phyloP scores from a whole-genome alignment of 2,113 vertebrate genomes.

The Castor canadensis region DNA sequence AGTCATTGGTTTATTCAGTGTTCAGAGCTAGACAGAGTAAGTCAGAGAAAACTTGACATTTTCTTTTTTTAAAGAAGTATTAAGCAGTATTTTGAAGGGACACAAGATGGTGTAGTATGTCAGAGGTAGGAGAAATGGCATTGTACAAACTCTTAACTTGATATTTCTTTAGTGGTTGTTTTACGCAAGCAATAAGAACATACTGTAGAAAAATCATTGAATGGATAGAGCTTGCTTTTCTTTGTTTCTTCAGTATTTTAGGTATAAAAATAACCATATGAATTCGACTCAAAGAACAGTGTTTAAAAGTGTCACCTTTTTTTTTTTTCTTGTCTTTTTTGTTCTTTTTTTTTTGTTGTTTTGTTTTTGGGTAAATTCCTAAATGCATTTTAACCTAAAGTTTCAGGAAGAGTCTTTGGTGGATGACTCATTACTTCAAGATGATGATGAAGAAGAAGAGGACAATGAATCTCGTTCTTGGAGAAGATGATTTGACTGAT shows the following conservation, averaged over 20 bases:
- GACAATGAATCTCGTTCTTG: constrained; percentile 97
- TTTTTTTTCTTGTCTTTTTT: constrained; percentile 5
- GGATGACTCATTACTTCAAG: constrained; percentile 95
- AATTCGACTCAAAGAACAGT: constrained; percentile 70
- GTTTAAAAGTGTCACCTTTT: constrained; percentile 78
- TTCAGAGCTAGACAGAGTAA: constrained; percentile 39
- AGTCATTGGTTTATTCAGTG: constrained; percentile 39
- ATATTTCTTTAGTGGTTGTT: constrained; percentile 36
- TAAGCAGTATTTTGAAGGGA: constrained; percentile 22
- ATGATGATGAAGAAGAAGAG: constrained; percentile 98
- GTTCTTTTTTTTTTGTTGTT: background rate
- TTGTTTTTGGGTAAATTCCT: constrained; percentile 69
- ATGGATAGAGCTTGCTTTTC: constrained; percentile 35
- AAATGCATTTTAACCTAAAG: constrained; percentile 82
- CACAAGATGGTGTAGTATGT: constrained; percentile 24
- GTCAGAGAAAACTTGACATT: constrained; percentile 39
- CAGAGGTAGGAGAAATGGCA: constrained; percentile 40
- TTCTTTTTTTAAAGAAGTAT: background rate
- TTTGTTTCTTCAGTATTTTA: constrained; percentile 66
- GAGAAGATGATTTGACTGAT: constrained; percentile 94
- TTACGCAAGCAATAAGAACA: constrained; percentile 47
- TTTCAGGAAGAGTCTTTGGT: constrained; percentile 96
- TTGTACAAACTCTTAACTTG: constrained; percentile 35
- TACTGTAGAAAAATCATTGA: constrained; percentile 14
- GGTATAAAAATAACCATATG: constrained; percentile 66